Evolutionary conservation across 2,888 invertebrate genomes (phyloP), one percentile per base, ranked within the genome.

Genomic region (Pemphredon lugubris): DNA sequence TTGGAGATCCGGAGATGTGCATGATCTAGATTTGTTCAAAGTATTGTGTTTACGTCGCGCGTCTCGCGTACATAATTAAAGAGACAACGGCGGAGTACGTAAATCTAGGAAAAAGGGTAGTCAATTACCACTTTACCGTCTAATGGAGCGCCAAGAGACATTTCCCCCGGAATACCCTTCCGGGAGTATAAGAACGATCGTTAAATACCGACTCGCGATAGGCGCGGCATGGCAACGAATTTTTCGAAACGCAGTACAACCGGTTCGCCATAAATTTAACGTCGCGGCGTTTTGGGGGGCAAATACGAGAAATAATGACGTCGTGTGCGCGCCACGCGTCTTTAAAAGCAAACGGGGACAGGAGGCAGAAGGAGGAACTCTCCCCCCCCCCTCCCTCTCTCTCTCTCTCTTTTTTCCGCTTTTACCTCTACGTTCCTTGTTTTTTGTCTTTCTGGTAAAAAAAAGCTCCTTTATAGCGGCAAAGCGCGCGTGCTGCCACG

Each of bases 281-380:
- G 47, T 57, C 55, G 44, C 21, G 21, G 54, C 26, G 34, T 37
- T 26, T 37, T 18, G 21, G 42, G 44, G 30, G 48, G 26, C 54
- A 59, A 45, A 44, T 54, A 63, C 57, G 63, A 75, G 76, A 74
- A 83, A 79, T 81, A 83, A 81, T 75, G 79, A 71, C 83, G 84
- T 73, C 84, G 83, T 83, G 82, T 83, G 83, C 83, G 51, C 60
- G 83, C 84, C 83, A 83, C 83, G 83, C 83, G 83, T 79, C 71
- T 55, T 67, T 71, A 66, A 76, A 79, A 76, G 68, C 79, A 16
- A n/a, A 60, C 63, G 45, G 54, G 47, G 60, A 66, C 45, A 34
- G 59, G 71, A 63, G 69, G 63, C 51, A 54, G 59, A 58, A 63
- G 70, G 64, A 59, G 50, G 30, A 39, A n/a, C 30, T 34, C 13